These are phyloP conservation scores for Gobio occitaniae DNA, from an alignment of 2,797 vertebrate species.

Conservation along the genomic window DNA sequence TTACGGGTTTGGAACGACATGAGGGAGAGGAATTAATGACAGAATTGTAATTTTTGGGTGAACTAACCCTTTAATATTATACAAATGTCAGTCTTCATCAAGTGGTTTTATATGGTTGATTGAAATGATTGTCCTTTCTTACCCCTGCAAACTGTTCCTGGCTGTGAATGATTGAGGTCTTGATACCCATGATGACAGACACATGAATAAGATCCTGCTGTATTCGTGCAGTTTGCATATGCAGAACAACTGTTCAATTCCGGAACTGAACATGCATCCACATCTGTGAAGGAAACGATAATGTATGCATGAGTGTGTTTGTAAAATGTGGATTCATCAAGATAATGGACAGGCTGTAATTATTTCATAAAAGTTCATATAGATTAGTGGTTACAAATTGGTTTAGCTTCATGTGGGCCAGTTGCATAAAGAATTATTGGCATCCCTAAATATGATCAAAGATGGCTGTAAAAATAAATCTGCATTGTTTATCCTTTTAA, in stretches of 20 bases:
- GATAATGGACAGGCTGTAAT: neutral
- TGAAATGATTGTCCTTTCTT: neutral
- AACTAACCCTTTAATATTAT: neutral
- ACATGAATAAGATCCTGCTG: conserved; percentile 73
- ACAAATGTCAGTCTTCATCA: neutral
- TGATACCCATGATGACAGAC: conserved; percentile 66
- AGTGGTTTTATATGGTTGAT: neutral
- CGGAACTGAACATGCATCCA: conserved; percentile 73
- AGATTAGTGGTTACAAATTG: neutral
- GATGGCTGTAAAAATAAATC: no score
- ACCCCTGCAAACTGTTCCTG: conserved; percentile 72
- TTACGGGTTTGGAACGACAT: no score
- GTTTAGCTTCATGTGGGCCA: no score
- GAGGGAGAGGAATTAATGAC: no score
- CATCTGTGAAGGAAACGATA: conserved; percentile 66
- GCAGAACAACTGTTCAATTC: conserved; percentile 70
- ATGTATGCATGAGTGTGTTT: neutral
- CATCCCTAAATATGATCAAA: no score
- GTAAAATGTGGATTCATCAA: neutral
- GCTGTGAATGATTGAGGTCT: conserved; percentile 63
- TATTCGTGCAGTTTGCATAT: conserved; percentile 72
- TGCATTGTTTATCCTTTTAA: no score
- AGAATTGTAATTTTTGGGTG: no score
- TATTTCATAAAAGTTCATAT: neutral
- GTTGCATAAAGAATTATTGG: no score